A percentile compares a stretch with the other conserved stretches of the same genome.
These are phyloP conservation scores for Jacana jacana DNA, from an alignment of 2,113 vertebrate species.

Conservation along the genomic window DNA sequence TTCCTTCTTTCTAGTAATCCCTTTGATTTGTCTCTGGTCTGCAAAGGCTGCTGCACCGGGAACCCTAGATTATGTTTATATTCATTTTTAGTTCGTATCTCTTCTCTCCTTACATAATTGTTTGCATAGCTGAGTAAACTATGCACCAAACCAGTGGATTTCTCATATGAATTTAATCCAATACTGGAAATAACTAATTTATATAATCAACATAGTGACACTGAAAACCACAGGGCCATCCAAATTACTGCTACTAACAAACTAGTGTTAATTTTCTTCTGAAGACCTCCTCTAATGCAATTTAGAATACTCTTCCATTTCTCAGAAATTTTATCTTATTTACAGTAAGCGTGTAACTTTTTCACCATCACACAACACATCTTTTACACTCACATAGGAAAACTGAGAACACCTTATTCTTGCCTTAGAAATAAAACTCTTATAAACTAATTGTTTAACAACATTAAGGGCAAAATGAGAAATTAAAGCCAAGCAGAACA, in stretches of 20 bases:
- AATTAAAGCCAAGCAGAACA: background rate
- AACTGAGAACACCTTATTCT: background rate
- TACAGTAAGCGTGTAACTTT: background rate
- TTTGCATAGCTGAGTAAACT: background rate
- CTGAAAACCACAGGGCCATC: slow-evolving; percentile 7
- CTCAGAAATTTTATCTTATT: background rate
- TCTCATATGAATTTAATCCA: background rate
- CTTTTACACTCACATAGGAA: background rate
- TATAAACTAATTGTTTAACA: background rate
- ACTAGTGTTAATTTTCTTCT: background rate
- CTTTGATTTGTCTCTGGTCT: background rate
- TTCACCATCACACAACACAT: background rate
- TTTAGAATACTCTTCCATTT: background rate
- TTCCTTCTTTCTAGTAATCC: background rate
- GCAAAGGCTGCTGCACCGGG: background rate
- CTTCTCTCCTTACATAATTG: background rate
- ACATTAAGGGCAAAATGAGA: background rate
- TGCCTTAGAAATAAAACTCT: background rate
- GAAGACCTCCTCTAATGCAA: background rate
- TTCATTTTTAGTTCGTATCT: background rate
- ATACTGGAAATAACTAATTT: background rate
- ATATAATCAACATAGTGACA: background rate
- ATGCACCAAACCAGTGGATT: background rate
- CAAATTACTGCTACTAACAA: background rate
- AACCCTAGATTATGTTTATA: background rate